Evolutionary conservation across 2,888 invertebrate genomes (phyloP).

Genomic region (Adelognathus sp.): DNA sequence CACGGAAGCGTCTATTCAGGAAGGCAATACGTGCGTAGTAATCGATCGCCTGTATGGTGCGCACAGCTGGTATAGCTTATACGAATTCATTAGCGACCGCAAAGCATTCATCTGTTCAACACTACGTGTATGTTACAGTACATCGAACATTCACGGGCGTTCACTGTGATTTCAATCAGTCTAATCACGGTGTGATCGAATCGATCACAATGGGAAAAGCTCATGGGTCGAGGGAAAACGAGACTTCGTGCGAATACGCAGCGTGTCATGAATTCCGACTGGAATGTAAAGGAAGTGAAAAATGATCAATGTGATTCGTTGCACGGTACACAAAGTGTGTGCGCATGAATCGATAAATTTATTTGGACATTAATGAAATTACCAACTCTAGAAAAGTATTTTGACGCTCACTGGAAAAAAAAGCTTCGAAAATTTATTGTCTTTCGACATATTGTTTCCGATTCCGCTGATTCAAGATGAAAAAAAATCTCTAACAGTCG

Average conservation of each 20-base stretch:
- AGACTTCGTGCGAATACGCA: background rate
- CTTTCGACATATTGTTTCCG: too few relatives aligned
- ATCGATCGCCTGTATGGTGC: background rate
- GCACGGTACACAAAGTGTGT: too few relatives aligned
- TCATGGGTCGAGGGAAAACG: background rate
- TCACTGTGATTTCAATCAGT: background rate
- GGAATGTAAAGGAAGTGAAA: too few relatives aligned
- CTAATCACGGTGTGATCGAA: background rate
- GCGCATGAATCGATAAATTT: too few relatives aligned
- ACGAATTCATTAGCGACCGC: conserved; percentile 12
- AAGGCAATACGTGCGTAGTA: background rate
- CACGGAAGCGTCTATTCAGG: background rate
- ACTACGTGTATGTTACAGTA: background rate
- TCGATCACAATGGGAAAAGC: background rate
- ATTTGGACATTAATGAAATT: too few relatives aligned
- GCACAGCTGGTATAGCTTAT: background rate
- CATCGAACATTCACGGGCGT: background rate
- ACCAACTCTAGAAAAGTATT: too few relatives aligned
- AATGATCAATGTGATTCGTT: too few relatives aligned
- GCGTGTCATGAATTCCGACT: too few relatives aligned
- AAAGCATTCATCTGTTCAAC: background rate
- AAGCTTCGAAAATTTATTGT: too few relatives aligned
- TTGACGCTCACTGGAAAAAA: too few relatives aligned
- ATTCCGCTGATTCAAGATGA: too few relatives aligned
- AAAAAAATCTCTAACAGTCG: too few relatives aligned